Evolutionary conservation across 2,888 invertebrate species (phyloP).

Genomic region (Rhodophaea formosa): DNA sequence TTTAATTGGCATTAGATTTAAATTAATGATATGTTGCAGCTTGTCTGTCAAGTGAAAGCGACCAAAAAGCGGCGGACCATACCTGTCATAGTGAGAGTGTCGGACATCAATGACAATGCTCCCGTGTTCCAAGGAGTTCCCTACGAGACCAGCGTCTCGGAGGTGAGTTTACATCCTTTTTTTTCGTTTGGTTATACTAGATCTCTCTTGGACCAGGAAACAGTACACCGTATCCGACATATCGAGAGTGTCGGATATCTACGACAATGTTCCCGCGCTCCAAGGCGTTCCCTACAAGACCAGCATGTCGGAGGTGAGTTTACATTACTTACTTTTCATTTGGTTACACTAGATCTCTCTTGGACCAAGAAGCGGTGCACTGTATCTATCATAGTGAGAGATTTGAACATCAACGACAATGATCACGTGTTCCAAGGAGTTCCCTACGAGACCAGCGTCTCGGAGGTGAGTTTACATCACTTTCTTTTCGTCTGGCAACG

Average conservation of each 20-base stretch:
- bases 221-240: constrained; percentile 93
- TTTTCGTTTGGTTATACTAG: too few relatives aligned
- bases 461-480: too few relatives aligned
- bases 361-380: too few relatives aligned
- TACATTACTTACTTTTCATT: not conserved
- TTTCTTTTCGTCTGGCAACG: too few relatives aligned
- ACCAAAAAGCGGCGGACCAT: constrained; percentile 91
- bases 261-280: constrained; percentile 93
- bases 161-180: too few relatives aligned
- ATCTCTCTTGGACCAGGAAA: constrained; percentile 88
- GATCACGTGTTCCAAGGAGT: constrained; percentile 91
- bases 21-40: constrained; percentile 65
- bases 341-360: not conserved
- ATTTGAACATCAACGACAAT: constrained; percentile 95
- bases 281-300: constrained; percentile 91
- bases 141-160: constrained; percentile 90
- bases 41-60: constrained; percentile 90
- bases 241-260: constrained; percentile 93
- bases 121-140: constrained; percentile 92
- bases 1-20: not conserved
- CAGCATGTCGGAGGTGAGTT: constrained; percentile 90
- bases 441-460: constrained; percentile 88
- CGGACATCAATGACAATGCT: constrained; percentile 94
- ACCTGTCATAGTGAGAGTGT: constrained; percentile 93
- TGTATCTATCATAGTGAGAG: constrained; percentile 86